Conservation (phyloP, 2,113 vertebrate species). For the Cromileptes altivelis region DNA sequence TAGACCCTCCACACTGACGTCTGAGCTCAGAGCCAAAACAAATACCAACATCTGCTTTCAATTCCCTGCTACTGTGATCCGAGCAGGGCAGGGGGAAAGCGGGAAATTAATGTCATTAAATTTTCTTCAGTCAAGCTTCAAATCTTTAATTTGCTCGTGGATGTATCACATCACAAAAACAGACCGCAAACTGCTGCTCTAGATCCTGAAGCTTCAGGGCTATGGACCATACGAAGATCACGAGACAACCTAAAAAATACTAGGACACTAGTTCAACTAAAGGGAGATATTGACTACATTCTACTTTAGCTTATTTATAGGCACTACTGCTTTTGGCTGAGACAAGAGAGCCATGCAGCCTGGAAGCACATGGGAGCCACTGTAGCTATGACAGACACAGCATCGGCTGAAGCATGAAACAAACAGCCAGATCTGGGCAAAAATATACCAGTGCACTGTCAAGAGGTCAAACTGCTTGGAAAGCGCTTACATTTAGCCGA, state of each 20-base stretch:
- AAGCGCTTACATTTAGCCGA: background rate
- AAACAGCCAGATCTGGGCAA: conserved; percentile 83
- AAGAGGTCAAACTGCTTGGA: conserved; percentile 21
- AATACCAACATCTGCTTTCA: conserved; percentile 68
- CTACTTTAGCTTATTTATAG: conserved; percentile 43
- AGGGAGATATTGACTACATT: conserved; percentile 32
- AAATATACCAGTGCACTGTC: conserved; percentile 62
- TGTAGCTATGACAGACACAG: conserved; percentile 74
- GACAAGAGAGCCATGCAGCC: conserved; percentile 76
- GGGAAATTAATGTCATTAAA: conserved; percentile 44
- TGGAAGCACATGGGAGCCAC: conserved; percentile 76
- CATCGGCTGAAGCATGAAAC: conserved; percentile 70
- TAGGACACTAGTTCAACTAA: conserved; percentile 21
- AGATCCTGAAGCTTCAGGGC: conserved; percentile 27
- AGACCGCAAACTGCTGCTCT: conserved; percentile 31
- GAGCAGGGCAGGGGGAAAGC: conserved; percentile 16
- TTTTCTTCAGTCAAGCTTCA: conserved; percentile 40
- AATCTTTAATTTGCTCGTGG: conserved; percentile 39
- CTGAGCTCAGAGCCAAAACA: conserved; percentile 57
- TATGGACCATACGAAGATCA: conserved; percentile 39
- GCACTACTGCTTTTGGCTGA: conserved; percentile 64
- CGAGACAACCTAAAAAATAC: conserved; percentile 35
- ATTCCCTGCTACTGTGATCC: conserved; percentile 45
- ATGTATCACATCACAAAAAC: conserved; percentile 15
- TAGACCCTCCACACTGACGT: conserved; percentile 32